phyloP scores from a whole-genome alignment of 2,888 invertebrate genomes.

The Amiota mariae region DNA sequence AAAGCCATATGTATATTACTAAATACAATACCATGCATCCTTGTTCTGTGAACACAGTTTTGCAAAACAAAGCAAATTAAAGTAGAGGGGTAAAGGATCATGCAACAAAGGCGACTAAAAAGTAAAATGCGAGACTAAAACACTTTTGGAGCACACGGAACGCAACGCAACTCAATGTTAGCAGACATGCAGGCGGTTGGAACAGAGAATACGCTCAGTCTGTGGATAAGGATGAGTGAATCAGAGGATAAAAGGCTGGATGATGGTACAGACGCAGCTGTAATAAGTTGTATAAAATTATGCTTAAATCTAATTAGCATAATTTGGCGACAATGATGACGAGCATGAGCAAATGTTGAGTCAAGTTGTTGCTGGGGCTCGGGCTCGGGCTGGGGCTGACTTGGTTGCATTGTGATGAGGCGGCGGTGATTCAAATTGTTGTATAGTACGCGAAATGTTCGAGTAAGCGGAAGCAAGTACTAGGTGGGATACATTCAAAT shows the following conservation, averaged over 20 bases:
- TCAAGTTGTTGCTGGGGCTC: too few species aligned
- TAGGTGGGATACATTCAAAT: constrained; percentile 15
- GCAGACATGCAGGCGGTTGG: too few species aligned
- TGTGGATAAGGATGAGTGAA: too few species aligned
- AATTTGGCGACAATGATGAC: constrained; percentile 58
- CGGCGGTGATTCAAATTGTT: constrained; percentile 14
- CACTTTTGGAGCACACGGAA: background rate
- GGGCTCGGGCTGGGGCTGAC: too few species aligned
- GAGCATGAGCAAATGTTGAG: constrained; percentile 41
- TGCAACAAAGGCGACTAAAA: background rate
- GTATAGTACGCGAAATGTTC: constrained; percentile 24
- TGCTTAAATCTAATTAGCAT: constrained; percentile 69
- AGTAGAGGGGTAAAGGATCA: background rate
- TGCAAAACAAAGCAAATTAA: background rate
- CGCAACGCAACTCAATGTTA: too few species aligned
- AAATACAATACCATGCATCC: background rate
- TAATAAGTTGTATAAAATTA: constrained; percentile 64
- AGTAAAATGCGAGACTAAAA: constrained; percentile 8
- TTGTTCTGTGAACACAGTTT: background rate
- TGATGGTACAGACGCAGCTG: constrained; percentile 39
- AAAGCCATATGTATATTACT: constrained; percentile 15
- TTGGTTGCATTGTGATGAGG: background rate
- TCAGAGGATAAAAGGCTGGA: background rate
- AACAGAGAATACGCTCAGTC: too few species aligned
- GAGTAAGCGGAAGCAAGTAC: constrained; percentile 29